Evolutionary conservation across 2,888 invertebrate genomes (phyloP), one percentile per base, ranked within the genome.

Genomic region (Ectemnius lituratus): DNA sequence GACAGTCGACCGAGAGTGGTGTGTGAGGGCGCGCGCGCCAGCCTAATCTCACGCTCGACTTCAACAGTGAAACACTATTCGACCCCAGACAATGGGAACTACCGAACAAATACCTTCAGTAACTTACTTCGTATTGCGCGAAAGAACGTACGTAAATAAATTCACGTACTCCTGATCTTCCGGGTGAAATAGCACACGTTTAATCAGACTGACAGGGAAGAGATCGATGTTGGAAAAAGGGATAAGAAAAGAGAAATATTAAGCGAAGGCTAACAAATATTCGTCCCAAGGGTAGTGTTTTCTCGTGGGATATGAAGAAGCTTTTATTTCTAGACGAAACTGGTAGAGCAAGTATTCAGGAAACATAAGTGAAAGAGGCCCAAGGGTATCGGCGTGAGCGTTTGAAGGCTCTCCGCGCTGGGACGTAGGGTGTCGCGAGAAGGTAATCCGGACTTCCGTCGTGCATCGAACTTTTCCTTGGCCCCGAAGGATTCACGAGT

Each of bases 401-500:
- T 37, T 37, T 23, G 23, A 23, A 23, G 23, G 23, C 23, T 3
- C 23, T 3, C 23, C 23, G 23, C 23, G 2, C 23, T 23, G 23
- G 23, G 23, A 23, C 23, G 23, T 3, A 23, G 23, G 37, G 37
- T 37, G 37, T 37, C 37, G 37, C 37, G 37, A 37, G 37, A 8
- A 37, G 37, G 37, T 8, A 37, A 37, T 37, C 37, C 37, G 8
- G 67, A 58, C 65, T 62, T 67, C 6, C 57, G 56, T 58, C 58
- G 37, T 56, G 62, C 49, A 52, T 27, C 76, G 28, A 61, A 16
- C 46, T 45, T 62, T 56, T 62, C 49, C 56, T n/a, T 27, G 78
- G 71, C 76, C 72, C 78, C 64, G 49, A 70, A 75, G 81, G 52
- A 75, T 67, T 70, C 70, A 64, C 67, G 73, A 67, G 73, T 67